A percentile compares a stretch with the other conserved stretches of the same genome.
These are phyloP conservation scores for Calidris pugnax DNA, from an alignment of 2,113 vertebrate species.

Conservation along the genomic window DNA sequence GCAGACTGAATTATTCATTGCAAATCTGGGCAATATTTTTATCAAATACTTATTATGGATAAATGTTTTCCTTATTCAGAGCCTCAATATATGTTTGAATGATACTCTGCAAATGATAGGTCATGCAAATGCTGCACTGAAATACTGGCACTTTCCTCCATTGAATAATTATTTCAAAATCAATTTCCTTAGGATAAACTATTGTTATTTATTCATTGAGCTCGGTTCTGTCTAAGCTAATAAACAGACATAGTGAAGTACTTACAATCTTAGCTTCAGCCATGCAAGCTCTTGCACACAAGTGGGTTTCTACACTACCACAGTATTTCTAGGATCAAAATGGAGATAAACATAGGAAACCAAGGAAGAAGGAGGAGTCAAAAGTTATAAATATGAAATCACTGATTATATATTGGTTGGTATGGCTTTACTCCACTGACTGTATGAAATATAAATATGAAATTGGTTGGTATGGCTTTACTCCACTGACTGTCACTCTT, in stretches of 20 bases:
- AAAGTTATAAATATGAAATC: neutral
- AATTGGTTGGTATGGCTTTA: neutral
- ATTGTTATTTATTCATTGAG: neutral
- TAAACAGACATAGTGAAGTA: neutral
- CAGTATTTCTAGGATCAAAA: neutral
- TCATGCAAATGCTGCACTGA: neutral
- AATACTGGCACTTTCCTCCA: neutral
- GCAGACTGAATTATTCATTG: constrained; percentile 44
- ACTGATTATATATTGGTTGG: neutral
- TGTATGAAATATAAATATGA: neutral
- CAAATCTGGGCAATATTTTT: constrained; percentile 23
- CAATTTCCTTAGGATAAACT: neutral
- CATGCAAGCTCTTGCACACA: neutral
- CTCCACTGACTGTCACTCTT: neutral
- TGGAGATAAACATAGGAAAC: neutral
- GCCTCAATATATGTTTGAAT: neutral
- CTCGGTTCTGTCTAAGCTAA: neutral
- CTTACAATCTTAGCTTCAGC: neutral
- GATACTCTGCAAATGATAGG: constrained; percentile 13
- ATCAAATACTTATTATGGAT: constrained; percentile 16
- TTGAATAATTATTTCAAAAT: constrained; percentile 45
- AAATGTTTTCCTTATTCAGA: constrained; percentile 39
- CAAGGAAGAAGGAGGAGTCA: neutral
- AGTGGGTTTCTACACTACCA: neutral
- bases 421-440: neutral